Conservation (phyloP, 1,140 invertebrate species). For the Polypedilum pembai region DNA sequence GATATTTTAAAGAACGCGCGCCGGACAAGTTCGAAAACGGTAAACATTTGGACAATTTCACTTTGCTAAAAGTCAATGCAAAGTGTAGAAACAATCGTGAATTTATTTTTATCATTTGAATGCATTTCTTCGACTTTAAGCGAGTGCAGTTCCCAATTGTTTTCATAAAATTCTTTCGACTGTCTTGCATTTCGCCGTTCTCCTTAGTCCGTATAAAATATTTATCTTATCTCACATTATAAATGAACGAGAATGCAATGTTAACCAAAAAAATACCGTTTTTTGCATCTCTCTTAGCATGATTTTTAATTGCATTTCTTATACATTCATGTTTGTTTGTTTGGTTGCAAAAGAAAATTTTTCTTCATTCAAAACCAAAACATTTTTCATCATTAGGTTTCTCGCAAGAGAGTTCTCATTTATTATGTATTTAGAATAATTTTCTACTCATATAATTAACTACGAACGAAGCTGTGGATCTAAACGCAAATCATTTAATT, state of each 20-base stretch:
- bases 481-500: background rate
- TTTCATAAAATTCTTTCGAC: background rate
- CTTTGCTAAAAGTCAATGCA: no score
- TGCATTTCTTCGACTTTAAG: no score
- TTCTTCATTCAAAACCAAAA: background rate
- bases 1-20: no score
- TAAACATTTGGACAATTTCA: no score
- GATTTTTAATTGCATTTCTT: slow-evolving; percentile 10
- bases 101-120: no score
- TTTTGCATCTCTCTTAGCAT: slow-evolving; percentile 10
- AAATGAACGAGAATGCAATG: background rate
- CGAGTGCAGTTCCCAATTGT: background rate
- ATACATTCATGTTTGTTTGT: slow-evolving; percentile 1
- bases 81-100: no score
- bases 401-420: background rate
- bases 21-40: no score
- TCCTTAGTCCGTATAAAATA: background rate
- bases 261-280: background rate
- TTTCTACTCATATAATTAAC: background rate
- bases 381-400: background rate
- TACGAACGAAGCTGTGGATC: background rate
- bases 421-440: background rate
- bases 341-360: background rate
- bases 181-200: no score
- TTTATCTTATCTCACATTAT: background rate